Base-by-base conservation (phyloP, 2,797 vertebrate genomes). In the Cryptoblepharus egeriae region DNA sequence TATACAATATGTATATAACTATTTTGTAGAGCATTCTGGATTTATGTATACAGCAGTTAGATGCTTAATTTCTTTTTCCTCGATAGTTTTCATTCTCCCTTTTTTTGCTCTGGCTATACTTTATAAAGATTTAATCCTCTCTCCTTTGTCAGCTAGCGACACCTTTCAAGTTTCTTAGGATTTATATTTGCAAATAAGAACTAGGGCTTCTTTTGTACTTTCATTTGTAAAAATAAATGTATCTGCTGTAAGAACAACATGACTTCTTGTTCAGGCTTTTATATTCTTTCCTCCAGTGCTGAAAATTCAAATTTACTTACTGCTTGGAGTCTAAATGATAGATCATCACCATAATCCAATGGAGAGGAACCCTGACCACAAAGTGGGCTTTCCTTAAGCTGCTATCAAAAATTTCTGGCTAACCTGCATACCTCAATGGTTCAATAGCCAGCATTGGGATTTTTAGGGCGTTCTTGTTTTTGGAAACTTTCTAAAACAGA, bases 1-100 rank as follows among this genome's bases (percentile, higher is more conserved):
- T 83, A 42, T 88, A 78, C 76, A 37, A 55, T 55, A 28, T 84
- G 6, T 83, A 8, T 57, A 57, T 72, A 87, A 35, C 63, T 30
- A 70, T 83, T 89, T 91, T 88, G 81, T 76, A 89, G 55, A 76
- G 76, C 22, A 10, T 60, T 88, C 71, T 79, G 37, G 58, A 84
- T 83, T 87, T 69, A 63, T 79, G 45, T 67, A 87, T 87, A 77
- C 64, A 85, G 74, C 57, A 61, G 80, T 20, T 42, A 16, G 82
- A 74, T 52, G n/a, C 87, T 87, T 92, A 49, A 12, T 77, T 37
- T 90, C 79, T 30, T 61, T 67, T 79, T 49, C 24, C 49, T 37
- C 74, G 37, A 68, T 74, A 57, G 10, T 69, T 76, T 70, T 75
- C 64, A 42, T 57, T 64, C 5, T 55, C 10, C 7, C 32, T 61